Evolutionary conservation across 2,797 vertebrate genomes (phyloP).

Genomic region (Sandelia bainsii): DNA sequence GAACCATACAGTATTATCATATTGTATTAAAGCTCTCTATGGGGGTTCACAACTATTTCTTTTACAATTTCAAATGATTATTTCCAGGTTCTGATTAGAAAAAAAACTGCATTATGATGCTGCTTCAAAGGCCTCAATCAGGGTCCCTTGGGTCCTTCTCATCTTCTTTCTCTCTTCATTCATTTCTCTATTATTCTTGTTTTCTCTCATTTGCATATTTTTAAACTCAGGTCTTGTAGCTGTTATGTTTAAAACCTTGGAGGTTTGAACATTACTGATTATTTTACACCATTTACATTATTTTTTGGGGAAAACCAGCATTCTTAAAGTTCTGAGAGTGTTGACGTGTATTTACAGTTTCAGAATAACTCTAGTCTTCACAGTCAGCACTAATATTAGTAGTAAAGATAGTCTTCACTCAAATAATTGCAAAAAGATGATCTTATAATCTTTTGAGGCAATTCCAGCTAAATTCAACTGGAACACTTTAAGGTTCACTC

Average conservation of each 20-base stretch:
- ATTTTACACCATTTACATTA: background rate
- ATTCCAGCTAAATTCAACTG: background rate
- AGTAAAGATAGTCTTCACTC: background rate
- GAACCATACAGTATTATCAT: too few species aligned
- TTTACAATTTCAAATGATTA: conserved; percentile 14
- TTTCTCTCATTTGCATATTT: background rate
- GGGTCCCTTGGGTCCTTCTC: conserved; percentile 1
- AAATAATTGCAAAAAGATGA: background rate
- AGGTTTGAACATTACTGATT: background rate
- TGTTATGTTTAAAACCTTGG: background rate
- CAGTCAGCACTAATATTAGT: too few species aligned
- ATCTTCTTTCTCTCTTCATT: conserved; percentile 1
- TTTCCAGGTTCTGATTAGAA: conserved; percentile 23
- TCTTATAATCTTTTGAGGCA: background rate
- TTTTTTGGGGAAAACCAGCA: background rate
- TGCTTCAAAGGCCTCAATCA: conserved; percentile 19
- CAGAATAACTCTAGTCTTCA: background rate
- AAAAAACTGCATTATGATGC: conserved; percentile 10
- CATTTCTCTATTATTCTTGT: conserved; percentile 7
- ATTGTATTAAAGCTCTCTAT: background rate
- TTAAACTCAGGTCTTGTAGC: background rate
- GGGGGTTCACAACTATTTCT: background rate
- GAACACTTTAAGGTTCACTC: conserved; percentile 6
- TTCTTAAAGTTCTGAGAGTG: background rate
- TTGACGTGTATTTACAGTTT: background rate